These are phyloP conservation scores for Hylaeus anthracinus DNA, from an alignment of 1,140 invertebrate genomes.

Conservation along the genomic window DNA sequence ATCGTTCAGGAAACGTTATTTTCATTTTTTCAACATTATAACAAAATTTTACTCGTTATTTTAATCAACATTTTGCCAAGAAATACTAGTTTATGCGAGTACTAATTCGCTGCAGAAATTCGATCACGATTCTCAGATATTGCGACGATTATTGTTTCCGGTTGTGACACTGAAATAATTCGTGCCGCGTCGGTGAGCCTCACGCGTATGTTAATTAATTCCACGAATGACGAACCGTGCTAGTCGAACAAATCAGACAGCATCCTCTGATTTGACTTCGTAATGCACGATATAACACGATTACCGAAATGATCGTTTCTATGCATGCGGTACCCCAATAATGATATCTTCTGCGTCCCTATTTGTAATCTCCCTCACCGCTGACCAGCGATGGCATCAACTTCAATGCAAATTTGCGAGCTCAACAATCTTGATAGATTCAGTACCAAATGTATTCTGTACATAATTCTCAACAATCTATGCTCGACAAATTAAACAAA, in stretches of 20 bases:
- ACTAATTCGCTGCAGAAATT: neutral
- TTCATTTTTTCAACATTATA: too few relatives aligned
- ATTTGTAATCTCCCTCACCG: neutral
- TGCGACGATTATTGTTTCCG: conserved; percentile 14
- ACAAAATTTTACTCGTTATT: too few relatives aligned
- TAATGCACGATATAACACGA: neutral
- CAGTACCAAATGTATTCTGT: too few relatives aligned
- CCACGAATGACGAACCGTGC: conserved; percentile 7
- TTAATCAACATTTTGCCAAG: too few relatives aligned
- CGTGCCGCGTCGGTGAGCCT: conserved; percentile 37
- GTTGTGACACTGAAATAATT: conserved; percentile 35
- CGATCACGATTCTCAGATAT: neutral
- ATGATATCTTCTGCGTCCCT: too few relatives aligned
- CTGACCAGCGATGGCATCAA: too few relatives aligned
- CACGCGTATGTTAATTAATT: conserved; percentile 58
- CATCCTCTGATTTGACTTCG: conserved; percentile 46
- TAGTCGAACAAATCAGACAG: conserved; percentile 41
- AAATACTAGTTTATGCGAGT: too few relatives aligned
- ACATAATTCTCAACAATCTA: too few relatives aligned
- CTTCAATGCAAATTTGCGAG: too few relatives aligned
- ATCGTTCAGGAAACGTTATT: too few relatives aligned
- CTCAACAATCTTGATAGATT: too few relatives aligned
- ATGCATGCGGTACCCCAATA: neutral
- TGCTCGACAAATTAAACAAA: too few relatives aligned
- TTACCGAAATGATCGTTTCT: neutral